Conservation (phyloP, 2,113 vertebrate species). For the Albula goreensis region DNA sequence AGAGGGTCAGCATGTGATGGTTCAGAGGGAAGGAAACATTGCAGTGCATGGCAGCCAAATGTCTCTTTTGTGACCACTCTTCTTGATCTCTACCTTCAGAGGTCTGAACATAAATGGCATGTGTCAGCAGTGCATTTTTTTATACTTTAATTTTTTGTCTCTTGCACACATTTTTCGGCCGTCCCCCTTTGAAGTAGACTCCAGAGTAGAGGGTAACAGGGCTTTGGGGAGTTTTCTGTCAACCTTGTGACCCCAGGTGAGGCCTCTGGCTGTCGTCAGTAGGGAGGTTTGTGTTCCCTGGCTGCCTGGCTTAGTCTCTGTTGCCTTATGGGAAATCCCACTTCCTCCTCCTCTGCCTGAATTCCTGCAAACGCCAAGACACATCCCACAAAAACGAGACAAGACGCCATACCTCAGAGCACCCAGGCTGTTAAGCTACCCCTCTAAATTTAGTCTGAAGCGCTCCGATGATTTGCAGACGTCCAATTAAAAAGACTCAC, state of each 20-base stretch:
- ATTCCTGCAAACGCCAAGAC: neutral
- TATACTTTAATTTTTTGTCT: neutral
- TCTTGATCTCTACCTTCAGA: neutral
- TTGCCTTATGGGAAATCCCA: slow-evolving; percentile 11
- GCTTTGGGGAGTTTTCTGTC: neutral
- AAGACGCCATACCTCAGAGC: neutral
- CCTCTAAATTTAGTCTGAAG: neutral
- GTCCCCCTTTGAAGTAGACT: neutral
- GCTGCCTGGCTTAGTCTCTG: neutral
- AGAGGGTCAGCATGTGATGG: neutral
- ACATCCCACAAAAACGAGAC: neutral
- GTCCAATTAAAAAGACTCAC: slow-evolving; percentile 24
- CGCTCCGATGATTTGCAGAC: slow-evolving; percentile 1
- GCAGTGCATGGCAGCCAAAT: neutral
- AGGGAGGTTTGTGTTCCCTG: neutral
- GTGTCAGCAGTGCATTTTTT: neutral
- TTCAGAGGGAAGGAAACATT: neutral
- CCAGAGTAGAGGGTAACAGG: neutral
- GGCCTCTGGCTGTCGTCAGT: neutral
- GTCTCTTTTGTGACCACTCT: neutral
- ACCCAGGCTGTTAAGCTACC: neutral
- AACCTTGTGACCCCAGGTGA: neutral
- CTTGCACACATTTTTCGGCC: neutral
- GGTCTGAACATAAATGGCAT: neutral
- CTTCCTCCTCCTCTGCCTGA: neutral